Conservation (phyloP, 2,888 invertebrate genomes). For the Sphaerophoria taeniata region DNA sequence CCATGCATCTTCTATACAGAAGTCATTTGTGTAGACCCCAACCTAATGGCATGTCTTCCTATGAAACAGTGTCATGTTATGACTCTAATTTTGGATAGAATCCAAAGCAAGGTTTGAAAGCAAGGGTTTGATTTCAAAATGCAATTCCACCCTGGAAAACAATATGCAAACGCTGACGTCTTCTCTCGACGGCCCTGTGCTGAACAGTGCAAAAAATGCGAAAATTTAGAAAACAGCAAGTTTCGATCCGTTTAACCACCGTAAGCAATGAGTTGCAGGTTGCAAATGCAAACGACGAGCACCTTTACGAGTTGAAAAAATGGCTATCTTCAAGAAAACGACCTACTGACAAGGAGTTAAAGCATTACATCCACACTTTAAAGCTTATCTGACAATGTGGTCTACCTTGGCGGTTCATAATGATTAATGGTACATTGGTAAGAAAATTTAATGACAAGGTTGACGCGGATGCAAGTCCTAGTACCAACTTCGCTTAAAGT, state of each 20-base stretch:
- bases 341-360: not conserved
- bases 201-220: not conserved
- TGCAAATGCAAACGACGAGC: not conserved
- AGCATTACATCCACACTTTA: not conserved
- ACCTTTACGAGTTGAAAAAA: not conserved
- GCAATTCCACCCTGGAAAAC: not conserved
- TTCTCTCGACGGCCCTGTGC: no score
- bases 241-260: not conserved
- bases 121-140: conserved; percentile 8
- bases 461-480: not conserved
- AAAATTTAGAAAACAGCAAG: not conserved
- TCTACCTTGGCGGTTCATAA: not conserved
- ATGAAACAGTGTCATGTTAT: no score
- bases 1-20: no score
- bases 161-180: not conserved
- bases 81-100: no score
- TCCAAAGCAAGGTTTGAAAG: no score
- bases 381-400: not conserved
- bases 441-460: not conserved
- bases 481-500: not conserved
- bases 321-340: not conserved
- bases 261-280: not conserved
- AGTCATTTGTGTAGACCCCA: no score
- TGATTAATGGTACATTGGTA: not conserved
- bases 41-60: no score